A percentile compares a stretch with the other conserved stretches of the same genome.
These are phyloP conservation scores for Drosophila birchii DNA, from an alignment of 2,888 invertebrate genomes.

Conservation along the genomic window DNA sequence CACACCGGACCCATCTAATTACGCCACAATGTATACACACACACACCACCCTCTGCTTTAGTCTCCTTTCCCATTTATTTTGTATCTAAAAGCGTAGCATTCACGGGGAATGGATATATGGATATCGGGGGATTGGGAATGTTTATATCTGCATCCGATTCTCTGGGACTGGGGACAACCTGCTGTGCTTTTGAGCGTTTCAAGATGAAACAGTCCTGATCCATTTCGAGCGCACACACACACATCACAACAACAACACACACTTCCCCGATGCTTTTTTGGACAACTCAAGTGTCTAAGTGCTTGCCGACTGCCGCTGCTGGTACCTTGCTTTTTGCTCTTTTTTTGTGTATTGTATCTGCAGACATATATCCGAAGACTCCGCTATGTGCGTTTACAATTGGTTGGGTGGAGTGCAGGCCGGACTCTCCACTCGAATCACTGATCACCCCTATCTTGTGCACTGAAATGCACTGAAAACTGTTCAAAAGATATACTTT, in stretches of 20 bases:
- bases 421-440: slow-evolving; percentile 34
- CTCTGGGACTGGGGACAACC: slow-evolving; percentile 74
- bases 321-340: slow-evolving; percentile 14
- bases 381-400: slow-evolving; percentile 29
- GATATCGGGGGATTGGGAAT: slow-evolving; percentile 23
- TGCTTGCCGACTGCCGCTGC: slow-evolving; percentile 54
- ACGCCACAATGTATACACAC: slow-evolving; percentile 26
- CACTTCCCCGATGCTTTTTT: slow-evolving; percentile 43
- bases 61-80: slow-evolving; percentile 32
- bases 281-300: slow-evolving; percentile 77
- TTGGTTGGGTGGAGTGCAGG: slow-evolving; percentile 19
- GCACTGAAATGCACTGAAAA: slow-evolving; percentile 17
- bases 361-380: slow-evolving; percentile 64
- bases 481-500: neutral
- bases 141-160: slow-evolving; percentile 67
- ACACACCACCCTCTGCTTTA: neutral
- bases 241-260: slow-evolving; percentile 1
- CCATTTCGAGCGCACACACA: slow-evolving; percentile 53
- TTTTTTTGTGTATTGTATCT: slow-evolving; percentile 46
- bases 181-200: slow-evolving; percentile 75
- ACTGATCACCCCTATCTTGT: slow-evolving; percentile 33
- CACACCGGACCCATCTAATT: slow-evolving; percentile 27
- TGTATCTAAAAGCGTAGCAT: slow-evolving; percentile 48
- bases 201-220: slow-evolving; percentile 74
- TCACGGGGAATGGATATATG: slow-evolving; percentile 12